phyloP scores from a whole-genome alignment of 2,113 vertebrate genomes.

The Melierax canorus region DNA sequence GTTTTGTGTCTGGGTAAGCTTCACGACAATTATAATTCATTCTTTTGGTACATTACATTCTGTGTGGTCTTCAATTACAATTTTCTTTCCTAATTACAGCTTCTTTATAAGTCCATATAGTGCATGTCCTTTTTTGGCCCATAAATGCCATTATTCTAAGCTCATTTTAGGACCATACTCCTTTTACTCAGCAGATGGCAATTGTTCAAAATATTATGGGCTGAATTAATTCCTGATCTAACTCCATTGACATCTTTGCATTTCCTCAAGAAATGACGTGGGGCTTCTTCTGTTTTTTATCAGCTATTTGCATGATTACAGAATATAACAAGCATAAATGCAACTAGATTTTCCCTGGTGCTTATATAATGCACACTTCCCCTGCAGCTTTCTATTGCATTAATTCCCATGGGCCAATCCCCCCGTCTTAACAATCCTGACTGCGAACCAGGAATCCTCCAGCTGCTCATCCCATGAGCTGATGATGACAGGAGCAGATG shows the following conservation, averaged over 20 bases:
- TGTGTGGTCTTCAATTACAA: background rate
- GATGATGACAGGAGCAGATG: background rate
- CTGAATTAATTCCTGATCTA: background rate
- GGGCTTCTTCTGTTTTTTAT: background rate
- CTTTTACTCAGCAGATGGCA: background rate
- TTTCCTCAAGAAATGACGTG: accelerated
- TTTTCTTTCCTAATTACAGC: background rate
- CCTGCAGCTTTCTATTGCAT: background rate
- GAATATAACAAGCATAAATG: background rate
- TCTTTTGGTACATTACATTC: background rate
- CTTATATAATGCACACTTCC: background rate
- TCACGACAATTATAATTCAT: background rate
- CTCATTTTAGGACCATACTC: background rate
- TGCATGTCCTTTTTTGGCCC: background rate
- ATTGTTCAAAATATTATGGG: background rate
- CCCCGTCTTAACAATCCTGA: background rate
- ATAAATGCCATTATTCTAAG: background rate
- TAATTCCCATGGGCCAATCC: background rate
- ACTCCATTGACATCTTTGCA: background rate
- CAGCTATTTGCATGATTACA: background rate
- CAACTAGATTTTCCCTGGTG: background rate
- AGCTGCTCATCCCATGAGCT: background rate
- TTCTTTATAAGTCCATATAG: background rate
- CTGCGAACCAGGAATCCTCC: background rate
- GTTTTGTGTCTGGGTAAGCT: background rate